phyloP scores from a whole-genome alignment of 2,797 vertebrate species.

The Notamacropus eugenii region DNA sequence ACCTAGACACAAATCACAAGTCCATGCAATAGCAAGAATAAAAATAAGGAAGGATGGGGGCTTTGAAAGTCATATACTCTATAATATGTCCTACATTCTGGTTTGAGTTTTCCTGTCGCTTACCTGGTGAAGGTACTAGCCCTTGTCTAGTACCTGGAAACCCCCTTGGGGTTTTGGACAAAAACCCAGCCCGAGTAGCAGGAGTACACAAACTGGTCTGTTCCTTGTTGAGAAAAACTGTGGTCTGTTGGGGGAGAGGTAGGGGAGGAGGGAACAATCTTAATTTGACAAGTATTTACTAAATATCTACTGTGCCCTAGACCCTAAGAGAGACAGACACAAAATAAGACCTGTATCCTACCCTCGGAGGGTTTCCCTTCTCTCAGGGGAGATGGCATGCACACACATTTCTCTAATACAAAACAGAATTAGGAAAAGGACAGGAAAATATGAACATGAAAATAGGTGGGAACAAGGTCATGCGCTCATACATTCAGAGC shows the following conservation, averaged over 20 bases:
- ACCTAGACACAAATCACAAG: background rate
- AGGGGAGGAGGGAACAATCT: background rate
- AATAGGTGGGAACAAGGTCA: background rate
- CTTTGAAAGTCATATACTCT: background rate
- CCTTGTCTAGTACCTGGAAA: background rate
- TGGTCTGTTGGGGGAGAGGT: slow-evolving; percentile 68
- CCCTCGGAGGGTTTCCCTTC: background rate
- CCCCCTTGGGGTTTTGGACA: slow-evolving; percentile 84
- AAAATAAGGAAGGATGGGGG: background rate
- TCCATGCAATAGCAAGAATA: background rate
- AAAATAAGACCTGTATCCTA: background rate
- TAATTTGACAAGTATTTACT: background rate
- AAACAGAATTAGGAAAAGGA: background rate
- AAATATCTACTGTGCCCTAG: background rate
- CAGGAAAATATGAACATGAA: background rate
- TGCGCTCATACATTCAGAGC: background rate
- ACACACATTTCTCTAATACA: background rate
- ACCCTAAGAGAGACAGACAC: background rate
- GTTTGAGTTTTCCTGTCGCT: background rate
- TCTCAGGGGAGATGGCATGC: background rate
- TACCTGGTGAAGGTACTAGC: slow-evolving; percentile 85
- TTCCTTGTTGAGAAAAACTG: slow-evolving; percentile 75
- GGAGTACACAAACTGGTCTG: slow-evolving; percentile 64
- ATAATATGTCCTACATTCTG: background rate
- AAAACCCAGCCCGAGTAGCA: slow-evolving; percentile 84